phyloP scores from a whole-genome alignment of 1,140 invertebrate species.

The Mycetomoellerius zeteki region DNA sequence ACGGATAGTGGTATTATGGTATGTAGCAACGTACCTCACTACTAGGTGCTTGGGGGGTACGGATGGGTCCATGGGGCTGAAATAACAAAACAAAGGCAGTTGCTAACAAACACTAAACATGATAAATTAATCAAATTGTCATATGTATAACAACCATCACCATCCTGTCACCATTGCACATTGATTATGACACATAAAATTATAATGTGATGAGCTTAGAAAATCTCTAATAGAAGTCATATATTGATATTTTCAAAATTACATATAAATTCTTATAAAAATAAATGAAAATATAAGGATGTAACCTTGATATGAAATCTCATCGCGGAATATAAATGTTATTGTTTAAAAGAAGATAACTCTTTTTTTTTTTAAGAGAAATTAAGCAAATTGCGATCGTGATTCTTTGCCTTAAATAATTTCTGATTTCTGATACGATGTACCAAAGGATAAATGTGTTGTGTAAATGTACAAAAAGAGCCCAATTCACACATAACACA shows the following conservation, averaged over 20 bases:
- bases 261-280: conserved; percentile 2
- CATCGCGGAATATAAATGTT: background rate
- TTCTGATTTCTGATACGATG: background rate
- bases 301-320: conserved; percentile 8
- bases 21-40: conserved; percentile 89
- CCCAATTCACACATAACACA: conserved; percentile 65
- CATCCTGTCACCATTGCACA: conserved; percentile 74
- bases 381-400: conserved; percentile 7
- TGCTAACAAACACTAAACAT: conserved; percentile 87
- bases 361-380: background rate
- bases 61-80: conserved; percentile 89
- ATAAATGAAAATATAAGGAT: conserved; percentile 3
- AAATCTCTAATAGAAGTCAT: background rate
- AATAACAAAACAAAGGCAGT: conserved; percentile 89
- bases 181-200: conserved; percentile 52
- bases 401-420: background rate
- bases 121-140: conserved; percentile 78
- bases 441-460: conserved; percentile 15
- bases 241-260: background rate
- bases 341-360: background rate
- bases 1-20: conserved; percentile 83
- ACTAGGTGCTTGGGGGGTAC: conserved; percentile 87
- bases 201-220: conserved; percentile 24
- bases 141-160: conserved; percentile 77
- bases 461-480: conserved; percentile 42